Evolutionary conservation across 2,888 invertebrate genomes (phyloP).

Genomic region (Ornithoptera alexandrae): DNA sequence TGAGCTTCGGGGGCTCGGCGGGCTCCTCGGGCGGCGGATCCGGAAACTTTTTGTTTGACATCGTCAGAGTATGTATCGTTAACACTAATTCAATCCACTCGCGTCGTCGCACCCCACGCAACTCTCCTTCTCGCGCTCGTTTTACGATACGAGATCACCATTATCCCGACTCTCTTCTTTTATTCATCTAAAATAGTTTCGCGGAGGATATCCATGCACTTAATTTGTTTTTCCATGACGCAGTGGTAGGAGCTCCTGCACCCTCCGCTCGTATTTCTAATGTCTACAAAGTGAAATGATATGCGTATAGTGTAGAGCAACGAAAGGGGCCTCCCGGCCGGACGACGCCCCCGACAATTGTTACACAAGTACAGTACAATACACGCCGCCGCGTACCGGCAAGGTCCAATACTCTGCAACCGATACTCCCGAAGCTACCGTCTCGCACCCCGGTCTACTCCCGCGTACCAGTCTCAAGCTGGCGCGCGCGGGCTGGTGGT

Average conservation of each 20-base stretch:
- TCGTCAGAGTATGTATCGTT: conserved; percentile 87
- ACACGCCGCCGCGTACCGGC: not conserved
- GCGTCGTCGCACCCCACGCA: not conserved
- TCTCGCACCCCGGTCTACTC: not conserved
- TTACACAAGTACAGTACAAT: too few relatives aligned
- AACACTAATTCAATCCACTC: not conserved
- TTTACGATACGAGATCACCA: not conserved
- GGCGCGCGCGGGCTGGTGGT: not conserved
- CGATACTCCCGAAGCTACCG: too few relatives aligned
- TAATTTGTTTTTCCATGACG: too few relatives aligned
- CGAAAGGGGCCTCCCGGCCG: too few relatives aligned
- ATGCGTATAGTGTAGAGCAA: too few relatives aligned
- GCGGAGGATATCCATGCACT: too few relatives aligned
- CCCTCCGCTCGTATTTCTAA: too few relatives aligned
- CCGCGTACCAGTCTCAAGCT: not conserved
- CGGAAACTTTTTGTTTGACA: conserved; percentile 93
- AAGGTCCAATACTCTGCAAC: not conserved
- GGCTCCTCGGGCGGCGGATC: conserved; percentile 84
- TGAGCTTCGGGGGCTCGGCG: conserved; percentile 81
- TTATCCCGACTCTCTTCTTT: not conserved
- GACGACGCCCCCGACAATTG: too few relatives aligned
- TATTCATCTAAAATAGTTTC: not conserved
- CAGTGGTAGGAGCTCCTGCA: too few relatives aligned
- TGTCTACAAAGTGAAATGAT: too few relatives aligned
- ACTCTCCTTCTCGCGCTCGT: not conserved